Conservation (phyloP, 2,888 invertebrate species). For the Mythimna impura region DNA sequence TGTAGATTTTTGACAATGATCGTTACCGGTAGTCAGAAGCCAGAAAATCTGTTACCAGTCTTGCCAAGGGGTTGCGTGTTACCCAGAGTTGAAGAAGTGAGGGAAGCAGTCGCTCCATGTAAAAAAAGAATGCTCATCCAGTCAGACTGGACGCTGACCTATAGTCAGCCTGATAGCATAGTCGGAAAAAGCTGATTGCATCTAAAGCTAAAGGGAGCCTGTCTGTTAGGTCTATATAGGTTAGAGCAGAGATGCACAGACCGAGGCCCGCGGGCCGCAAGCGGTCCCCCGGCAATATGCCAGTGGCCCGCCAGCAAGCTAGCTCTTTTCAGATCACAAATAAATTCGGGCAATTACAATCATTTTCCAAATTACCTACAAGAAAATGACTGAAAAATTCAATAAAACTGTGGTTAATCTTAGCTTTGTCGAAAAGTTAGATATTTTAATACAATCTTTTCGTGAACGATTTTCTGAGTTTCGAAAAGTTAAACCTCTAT, state of each 20-base stretch:
- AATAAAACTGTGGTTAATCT: no score
- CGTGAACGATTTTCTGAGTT: no score
- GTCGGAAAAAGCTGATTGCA: background rate
- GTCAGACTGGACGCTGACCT: background rate
- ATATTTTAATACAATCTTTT: no score
- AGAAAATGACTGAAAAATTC: no score
- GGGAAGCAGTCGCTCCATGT: background rate
- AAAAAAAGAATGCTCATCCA: background rate
- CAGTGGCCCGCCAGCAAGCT: no score
- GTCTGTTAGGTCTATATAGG: background rate
- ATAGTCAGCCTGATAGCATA: background rate
- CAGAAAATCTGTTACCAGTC: background rate
- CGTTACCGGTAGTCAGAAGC: background rate
- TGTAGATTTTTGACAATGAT: background rate
- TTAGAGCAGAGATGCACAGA: background rate
- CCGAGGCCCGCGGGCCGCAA: no score
- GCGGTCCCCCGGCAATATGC: no score
- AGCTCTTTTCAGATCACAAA: no score
- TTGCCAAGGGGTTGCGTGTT: background rate
- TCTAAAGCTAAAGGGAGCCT: background rate
- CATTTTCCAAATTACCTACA: no score
- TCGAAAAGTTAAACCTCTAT: no score
- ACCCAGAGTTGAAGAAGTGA: background rate
- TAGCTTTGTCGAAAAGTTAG: no score
- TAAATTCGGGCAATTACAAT: no score